Evolutionary conservation across 1,140 invertebrate genomes (phyloP).

Genomic region (Kradibia gibbosae): DNA sequence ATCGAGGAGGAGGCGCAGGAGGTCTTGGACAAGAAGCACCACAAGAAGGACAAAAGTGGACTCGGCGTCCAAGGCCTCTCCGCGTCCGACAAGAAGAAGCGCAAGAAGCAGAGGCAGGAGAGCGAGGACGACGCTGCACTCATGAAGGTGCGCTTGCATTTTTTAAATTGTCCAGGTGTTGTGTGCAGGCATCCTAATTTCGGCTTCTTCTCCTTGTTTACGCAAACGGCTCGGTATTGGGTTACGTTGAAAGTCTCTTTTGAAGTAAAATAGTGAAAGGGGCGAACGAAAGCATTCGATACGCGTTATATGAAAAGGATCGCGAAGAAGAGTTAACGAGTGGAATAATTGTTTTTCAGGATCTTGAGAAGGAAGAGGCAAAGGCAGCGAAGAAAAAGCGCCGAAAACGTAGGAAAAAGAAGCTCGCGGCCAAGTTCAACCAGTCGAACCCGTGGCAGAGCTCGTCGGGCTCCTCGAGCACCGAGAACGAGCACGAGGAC

Average conservation of each 20-base stretch:
- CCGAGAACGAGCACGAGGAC: slow-evolving; percentile 77
- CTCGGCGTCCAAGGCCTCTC: slow-evolving; percentile 51
- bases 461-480: slow-evolving; percentile 78
- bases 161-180: no score
- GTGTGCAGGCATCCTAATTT: no score
- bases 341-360: no score
- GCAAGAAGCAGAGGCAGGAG: slow-evolving; percentile 62
- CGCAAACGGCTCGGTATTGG: no score
- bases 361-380: slow-evolving; percentile 61
- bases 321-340: no score
- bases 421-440: slow-evolving; percentile 74
- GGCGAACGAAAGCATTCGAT: no score
- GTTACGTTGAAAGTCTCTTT: no score
- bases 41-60: slow-evolving; percentile 54
- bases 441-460: slow-evolving; percentile 80
- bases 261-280: no score
- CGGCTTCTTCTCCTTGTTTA: no score
- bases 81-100: slow-evolving; percentile 50
- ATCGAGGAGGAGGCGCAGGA: slow-evolving; percentile 76
- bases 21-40: slow-evolving; percentile 65
- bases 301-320: no score
- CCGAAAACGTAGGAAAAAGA: slow-evolving; percentile 76
- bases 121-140: slow-evolving; percentile 67
- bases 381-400: slow-evolving; percentile 73
- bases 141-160: slow-evolving; percentile 62